Percentiles rank a stretch among this genome's conserved stretches.
phyloP scores from a whole-genome alignment of 2,888 invertebrate species.

The Adineta ricciae region DNA sequence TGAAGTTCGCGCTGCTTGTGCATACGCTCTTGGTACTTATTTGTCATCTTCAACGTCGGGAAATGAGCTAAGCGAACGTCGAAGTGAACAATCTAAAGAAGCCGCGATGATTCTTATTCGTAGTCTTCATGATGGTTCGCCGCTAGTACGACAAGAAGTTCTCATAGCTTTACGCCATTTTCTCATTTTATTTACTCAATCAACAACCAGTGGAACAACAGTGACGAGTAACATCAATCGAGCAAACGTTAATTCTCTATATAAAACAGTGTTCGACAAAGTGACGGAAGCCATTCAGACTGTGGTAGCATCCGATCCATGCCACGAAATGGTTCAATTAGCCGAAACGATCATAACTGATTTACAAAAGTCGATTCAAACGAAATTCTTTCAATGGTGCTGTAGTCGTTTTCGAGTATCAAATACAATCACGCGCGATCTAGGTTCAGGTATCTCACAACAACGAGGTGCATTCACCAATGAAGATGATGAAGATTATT shows the following conservation, averaged over 20 bases:
- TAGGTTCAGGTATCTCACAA: neutral
- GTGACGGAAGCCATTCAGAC: neutral
- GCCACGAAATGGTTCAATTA: neutral
- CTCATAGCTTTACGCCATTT: slow-evolving; percentile 1
- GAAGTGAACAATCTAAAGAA: neutral
- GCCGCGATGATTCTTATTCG: neutral
- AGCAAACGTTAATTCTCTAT: neutral
- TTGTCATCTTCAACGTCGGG: neutral
- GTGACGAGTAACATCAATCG: neutral
- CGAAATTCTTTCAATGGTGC: slow-evolving; percentile 15
- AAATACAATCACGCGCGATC: slow-evolving; percentile 1
- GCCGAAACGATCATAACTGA: neutral
- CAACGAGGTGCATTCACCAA: neutral
- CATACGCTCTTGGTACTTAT: slow-evolving; percentile 30
- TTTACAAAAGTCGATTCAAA: neutral
- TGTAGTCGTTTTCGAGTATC: slow-evolving; percentile 11
- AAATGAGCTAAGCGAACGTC: neutral
- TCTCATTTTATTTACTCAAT: neutral
- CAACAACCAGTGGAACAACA: neutral
- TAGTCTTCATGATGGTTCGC: neutral
- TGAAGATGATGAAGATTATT: slow-evolving; percentile 2
- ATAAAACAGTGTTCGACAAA: neutral
- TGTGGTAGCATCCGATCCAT: neutral
- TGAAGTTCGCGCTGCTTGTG: slow-evolving; percentile 27
- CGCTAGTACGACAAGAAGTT: slow-evolving; percentile 15